Evolutionary conservation across 2,888 invertebrate species (phyloP), one percentile per base, ranked within the genome.

Genomic region (Scelioninae gen. 1): DNA sequence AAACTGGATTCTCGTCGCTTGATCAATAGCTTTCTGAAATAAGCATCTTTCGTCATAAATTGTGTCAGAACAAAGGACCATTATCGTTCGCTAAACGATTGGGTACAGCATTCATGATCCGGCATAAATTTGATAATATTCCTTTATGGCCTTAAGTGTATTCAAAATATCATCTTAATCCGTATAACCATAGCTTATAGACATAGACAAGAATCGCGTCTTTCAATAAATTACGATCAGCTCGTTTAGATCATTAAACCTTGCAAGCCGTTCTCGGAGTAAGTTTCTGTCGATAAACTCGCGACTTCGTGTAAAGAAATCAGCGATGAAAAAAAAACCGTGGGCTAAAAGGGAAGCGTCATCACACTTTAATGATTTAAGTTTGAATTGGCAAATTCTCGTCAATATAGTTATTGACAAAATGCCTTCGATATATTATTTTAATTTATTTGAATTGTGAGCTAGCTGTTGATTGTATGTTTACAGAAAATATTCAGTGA

Each of bases 181-280:
- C 77, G 65, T 60, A 65, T 68, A 74, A 72, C 58, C 38, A 63
- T 56, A 62, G 53, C 66, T 60, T 55, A 75, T 58, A 65, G 71
- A 65, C 66, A 32, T 63, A 47, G 83, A 58, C 43, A 51, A 78
- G 65, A 80, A 83, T 69, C 40, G 72, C 63, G 45, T 68, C 69
- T 75, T 58, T 77, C 80, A 68, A 77, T 83, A 83, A 83, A 80
- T 83, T 83, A 76, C 68, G 75, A 79, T 75, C 75, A 79, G 75
- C 79, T 79, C 51, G 29, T 71, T 69, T 38, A 58, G 78, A 78
- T 77, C 78, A 65, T 78, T 82, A 78, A 82, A 74, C 55, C 72
- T 58, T 43, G 58, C 74, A 74, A 74, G 74, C 69, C 60, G 75
- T 40, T 71, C 65, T 66, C 29, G 23, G 51, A 49, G 63, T 60